Evolutionary conservation across 2,113 vertebrate genomes (phyloP).

Genomic region (Parus major): DNA sequence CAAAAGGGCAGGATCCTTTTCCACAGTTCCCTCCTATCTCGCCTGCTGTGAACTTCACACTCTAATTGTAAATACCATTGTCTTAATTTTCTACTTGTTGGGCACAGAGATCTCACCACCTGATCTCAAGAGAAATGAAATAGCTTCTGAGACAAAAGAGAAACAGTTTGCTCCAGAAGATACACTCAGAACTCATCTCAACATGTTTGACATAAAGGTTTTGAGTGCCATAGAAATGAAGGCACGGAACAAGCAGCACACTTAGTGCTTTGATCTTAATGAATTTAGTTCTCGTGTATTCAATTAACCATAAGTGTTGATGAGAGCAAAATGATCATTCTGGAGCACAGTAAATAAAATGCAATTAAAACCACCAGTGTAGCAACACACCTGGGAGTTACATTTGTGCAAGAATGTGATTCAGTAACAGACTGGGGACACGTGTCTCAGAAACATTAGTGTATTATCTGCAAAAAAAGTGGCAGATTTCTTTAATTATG

Average conservation of each 20-base stretch:
- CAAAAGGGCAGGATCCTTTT: not conserved
- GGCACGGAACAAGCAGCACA: not conserved
- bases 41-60: not conserved
- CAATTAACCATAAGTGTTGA: conserved; percentile 36
- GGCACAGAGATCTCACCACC: not conserved
- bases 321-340: conserved; percentile 44
- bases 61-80: not conserved
- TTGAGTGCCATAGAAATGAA: not conserved
- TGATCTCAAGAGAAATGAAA: not conserved
- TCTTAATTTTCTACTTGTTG: not conserved
- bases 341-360: conserved; percentile 49
- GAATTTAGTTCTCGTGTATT: not conserved
- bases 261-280: not conserved
- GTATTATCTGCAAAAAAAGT: conserved; percentile 2
- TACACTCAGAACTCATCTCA: not conserved
- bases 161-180: not conserved
- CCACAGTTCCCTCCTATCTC: not conserved
- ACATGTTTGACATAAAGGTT: not conserved
- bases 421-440: not conserved
- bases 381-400: not conserved
- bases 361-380: conserved; percentile 24
- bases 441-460: not conserved
- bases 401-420: conserved; percentile 22
- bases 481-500: conserved; percentile 18
- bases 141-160: not conserved